Base-by-base conservation (phyloP, 2,888 invertebrate genomes). In the Sussaba pulchella region DNA sequence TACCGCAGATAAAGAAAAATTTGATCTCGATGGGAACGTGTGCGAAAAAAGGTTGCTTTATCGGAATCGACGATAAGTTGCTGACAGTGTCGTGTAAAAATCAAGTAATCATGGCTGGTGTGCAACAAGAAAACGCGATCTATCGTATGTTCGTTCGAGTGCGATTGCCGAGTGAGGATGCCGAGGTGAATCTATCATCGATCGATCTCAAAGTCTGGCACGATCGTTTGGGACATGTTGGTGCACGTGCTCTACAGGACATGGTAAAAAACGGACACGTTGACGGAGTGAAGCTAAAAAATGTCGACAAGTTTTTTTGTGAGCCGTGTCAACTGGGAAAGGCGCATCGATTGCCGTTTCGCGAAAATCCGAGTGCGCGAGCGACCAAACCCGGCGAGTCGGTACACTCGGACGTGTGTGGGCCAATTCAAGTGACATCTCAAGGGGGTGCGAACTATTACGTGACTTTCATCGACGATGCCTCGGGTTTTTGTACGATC, bases 281-380 rank as follows among this genome's bases (percentile, higher is more conserved):
- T 4, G 61, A 36, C 9, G 64, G 80, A 0, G 12, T 84, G 10
- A 73, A 69, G 12, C 1, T 78, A 0, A 57, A 66, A 9, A 63
- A 73, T 21, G 10, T 12, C 0, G 63, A 75, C 12, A 63, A 82
- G 9, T 64, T 86, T 10, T 82, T 83, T 31, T 86, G 31, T 6
- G 31, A 31, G 31, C 31, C 31, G 31, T 31, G 6, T 31, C 31
- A 31, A 6, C 6, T 31, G 31, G 83, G 84, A 9, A 87, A 86
- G 61, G 73, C 80, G 8, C 84, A 85, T 39, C 72, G 81, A 24
- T 61, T 80, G 19, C 45, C 84, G 41, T 86, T 83, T 43, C 8
- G 54, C 1, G 54, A 67, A 41, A 67, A 24, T 2, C 41, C 61
- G 36, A 21, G 31, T 9, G 0, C 21, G 41, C 50, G 66, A 1